phyloP scores from a whole-genome alignment of 2,797 vertebrate species.

The Hydrocynus forskahlii region DNA sequence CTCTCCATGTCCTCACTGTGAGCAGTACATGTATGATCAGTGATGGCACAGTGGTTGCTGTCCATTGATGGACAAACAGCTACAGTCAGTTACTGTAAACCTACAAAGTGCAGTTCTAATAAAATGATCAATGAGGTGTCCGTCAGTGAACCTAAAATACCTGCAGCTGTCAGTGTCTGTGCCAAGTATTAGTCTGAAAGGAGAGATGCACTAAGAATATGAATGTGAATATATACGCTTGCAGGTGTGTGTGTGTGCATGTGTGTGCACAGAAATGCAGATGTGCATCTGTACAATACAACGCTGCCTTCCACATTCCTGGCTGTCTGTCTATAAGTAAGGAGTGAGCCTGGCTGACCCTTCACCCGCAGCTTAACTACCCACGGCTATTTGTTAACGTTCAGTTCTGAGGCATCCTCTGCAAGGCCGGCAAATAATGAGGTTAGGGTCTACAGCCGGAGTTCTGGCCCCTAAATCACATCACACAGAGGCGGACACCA shows the following conservation, averaged over 20 bases:
- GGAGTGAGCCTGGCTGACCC: slow-evolving; percentile 69
- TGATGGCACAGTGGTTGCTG: too few species aligned
- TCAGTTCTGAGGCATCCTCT: slow-evolving; percentile 73
- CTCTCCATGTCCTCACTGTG: not conserved
- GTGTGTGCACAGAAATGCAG: slow-evolving; percentile 50
- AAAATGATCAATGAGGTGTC: not conserved
- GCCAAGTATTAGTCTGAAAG: not conserved
- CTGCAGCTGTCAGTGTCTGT: not conserved
- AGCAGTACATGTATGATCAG: not conserved
- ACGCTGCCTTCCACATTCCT: slow-evolving; percentile 79
- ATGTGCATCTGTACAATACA: slow-evolving; percentile 63
- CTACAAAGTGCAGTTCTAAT: not conserved
- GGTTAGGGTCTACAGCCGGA: slow-evolving; percentile 60
- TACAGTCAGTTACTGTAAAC: not conserved
- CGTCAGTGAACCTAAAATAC: not conserved
- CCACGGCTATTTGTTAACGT: slow-evolving; percentile 78
- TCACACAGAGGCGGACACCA: slow-evolving; percentile 64
- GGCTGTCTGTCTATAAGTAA: slow-evolving; percentile 60
- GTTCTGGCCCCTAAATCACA: slow-evolving; percentile 73
- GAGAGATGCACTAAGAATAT: not conserved
- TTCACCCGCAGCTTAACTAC: slow-evolving; percentile 77
- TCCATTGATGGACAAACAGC: not conserved
- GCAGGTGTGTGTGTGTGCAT: slow-evolving; percentile 24
- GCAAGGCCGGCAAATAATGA: slow-evolving; percentile 71
- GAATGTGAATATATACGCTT: not conserved